Percentiles rank a stretch among this genome's conserved stretches.
Evolutionary conservation across 2,888 invertebrate genomes (phyloP).

Genomic region (Eupithecia abbreviata): DNA sequence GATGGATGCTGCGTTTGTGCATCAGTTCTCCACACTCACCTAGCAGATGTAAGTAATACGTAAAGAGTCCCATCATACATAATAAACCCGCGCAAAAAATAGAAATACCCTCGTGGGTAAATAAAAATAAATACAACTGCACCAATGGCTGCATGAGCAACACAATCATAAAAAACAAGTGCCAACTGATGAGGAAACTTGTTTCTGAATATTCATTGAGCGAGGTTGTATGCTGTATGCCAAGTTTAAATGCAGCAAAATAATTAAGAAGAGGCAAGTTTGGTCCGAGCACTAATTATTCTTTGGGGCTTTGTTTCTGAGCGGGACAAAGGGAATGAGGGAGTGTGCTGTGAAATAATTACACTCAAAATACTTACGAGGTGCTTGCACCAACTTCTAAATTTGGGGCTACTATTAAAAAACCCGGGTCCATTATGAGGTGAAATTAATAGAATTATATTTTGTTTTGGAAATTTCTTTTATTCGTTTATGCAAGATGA

Average conservation of each 20-base stretch:
- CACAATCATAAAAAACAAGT: slow-evolving; percentile 10
- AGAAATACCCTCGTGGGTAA: not conserved
- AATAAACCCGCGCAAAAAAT: not conserved
- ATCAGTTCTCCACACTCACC: too few species aligned
- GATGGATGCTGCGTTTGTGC: too few species aligned
- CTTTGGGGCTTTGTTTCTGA: slow-evolving; percentile 41
- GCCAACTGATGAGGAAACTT: slow-evolving; percentile 12
- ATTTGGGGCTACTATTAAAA: not conserved
- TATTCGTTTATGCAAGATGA: too few species aligned
- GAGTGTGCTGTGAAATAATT: slow-evolving; percentile 16
- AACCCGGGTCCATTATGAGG: not conserved
- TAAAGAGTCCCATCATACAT: not conserved
- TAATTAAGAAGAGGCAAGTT: slow-evolving; percentile 42
- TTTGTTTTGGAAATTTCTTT: not conserved
- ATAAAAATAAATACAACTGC: not conserved
- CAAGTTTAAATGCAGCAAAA: slow-evolving; percentile 42
- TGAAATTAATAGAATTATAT: not conserved
- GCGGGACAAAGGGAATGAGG: slow-evolving; percentile 31
- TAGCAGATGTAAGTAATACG: too few species aligned
- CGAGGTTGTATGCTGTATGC: slow-evolving; percentile 30
- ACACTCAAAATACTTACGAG: slow-evolving; percentile 12
- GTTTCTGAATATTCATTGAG: slow-evolving; percentile 37
- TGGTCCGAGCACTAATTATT: slow-evolving; percentile 46
- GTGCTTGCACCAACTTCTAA: slow-evolving; percentile 6
- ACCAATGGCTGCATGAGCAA: not conserved